Percentiles rank a stretch among this genome's conserved stretches.
phyloP scores from a whole-genome alignment of 2,888 invertebrate genomes.

The Hoplodrina ambigua region DNA sequence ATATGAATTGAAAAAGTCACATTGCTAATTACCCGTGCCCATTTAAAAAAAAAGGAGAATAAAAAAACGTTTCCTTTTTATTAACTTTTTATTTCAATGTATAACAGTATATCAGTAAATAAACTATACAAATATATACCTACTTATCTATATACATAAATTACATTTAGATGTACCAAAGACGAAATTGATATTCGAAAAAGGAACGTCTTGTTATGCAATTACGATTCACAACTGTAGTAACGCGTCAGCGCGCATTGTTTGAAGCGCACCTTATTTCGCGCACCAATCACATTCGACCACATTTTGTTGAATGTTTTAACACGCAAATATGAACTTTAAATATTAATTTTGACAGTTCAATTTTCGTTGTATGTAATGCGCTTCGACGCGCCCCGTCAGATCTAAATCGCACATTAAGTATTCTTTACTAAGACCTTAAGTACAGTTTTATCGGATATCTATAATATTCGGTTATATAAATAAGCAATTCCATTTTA shows the following conservation, averaged over 20 bases:
- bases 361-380: too few species aligned
- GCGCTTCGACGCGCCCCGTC: too few species aligned
- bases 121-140: background rate
- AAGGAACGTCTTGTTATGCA: background rate
- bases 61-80: background rate
- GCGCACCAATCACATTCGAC: too few species aligned
- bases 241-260: too few species aligned
- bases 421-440: background rate
- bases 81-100: background rate
- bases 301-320: too few species aligned
- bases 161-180: constrained; percentile 7
- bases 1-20: too few species aligned
- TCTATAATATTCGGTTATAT: background rate
- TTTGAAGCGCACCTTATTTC: too few species aligned
- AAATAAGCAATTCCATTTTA: background rate
- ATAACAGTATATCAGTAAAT: constrained; percentile 15
- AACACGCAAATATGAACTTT: background rate
- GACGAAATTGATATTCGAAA: background rate
- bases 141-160: background rate
- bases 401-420: too few species aligned
- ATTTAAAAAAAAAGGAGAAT: too few species aligned
- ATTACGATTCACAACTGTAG: background rate
- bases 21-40: too few species aligned
- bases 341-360: background rate
- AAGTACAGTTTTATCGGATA: background rate